These are phyloP conservation scores for Cathartes aura DNA, from an alignment of 2,113 vertebrate species.

Conservation along the genomic window DNA sequence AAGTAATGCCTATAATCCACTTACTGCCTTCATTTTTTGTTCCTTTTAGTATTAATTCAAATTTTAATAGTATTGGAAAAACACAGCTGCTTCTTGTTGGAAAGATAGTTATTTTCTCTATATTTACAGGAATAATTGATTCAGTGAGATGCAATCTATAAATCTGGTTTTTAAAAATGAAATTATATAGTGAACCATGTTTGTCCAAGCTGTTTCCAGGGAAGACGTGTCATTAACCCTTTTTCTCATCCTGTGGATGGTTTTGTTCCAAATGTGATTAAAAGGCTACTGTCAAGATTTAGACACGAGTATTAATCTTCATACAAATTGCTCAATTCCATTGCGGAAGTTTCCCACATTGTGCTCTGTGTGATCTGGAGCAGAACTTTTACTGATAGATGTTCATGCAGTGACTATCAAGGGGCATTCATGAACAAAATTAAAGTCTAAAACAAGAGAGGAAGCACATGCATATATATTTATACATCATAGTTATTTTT, in stretches of 20 bases:
- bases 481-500: not conserved
- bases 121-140: slow-evolving; percentile 46
- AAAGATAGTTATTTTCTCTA: slow-evolving; percentile 16
- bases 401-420: not conserved
- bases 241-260: not conserved
- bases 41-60: slow-evolving; percentile 49
- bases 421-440: not conserved
- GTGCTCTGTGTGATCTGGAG: slow-evolving; percentile 5
- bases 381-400: slow-evolving; percentile 1
- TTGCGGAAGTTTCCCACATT: not conserved
- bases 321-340: not conserved
- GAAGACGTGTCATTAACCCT: slow-evolving; percentile 16
- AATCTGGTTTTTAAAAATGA: slow-evolving; percentile 34
- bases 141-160: slow-evolving; percentile 30
- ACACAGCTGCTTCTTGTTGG: slow-evolving; percentile 40
- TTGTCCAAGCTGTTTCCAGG: slow-evolving; percentile 31
- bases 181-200: slow-evolving; percentile 19
- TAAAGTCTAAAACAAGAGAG: not conserved
- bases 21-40: slow-evolving; percentile 25
- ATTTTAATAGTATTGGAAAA: slow-evolving; percentile 61
- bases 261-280: slow-evolving; percentile 6
- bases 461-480: not conserved
- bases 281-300: slow-evolving; percentile 1
- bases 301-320: not conserved
- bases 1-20: slow-evolving; percentile 25